Base-by-base conservation (phyloP, 1,140 invertebrate genomes). In the Pseudachorutes palmiensis region DNA sequence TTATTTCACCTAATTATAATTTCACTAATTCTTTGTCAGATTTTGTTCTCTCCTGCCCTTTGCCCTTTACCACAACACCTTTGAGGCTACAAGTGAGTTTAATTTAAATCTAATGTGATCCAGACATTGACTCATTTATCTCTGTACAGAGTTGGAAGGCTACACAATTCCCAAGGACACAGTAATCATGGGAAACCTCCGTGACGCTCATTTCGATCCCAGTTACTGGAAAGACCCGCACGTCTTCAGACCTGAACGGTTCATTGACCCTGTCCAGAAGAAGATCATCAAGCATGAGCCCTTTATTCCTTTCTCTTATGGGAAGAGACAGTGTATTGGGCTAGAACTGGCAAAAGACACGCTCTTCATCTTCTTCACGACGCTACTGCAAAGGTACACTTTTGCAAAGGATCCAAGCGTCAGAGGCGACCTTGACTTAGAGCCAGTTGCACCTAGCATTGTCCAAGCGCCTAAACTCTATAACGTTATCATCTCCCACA, bases 151-250 rank as follows among this genome's bases (percentile, higher is more conserved):
- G 45, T 62, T 74, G 48, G 65, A 32, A 24, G 70, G 72, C 24
- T 74, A 68, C 28, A 63, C 45, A 12, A 74, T 75, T 62, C 67
- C 67, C 3, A 71, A 78, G 32, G 64, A 72, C 32, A 63, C 68
- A 1, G 64, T 73, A 1, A 64, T 74, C 0, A 28, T 73, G 0
- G 69, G 65, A 0, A 73, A 74, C 45, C 29, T 72, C 9, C 75
- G 74, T 65, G 75, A 75, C 9, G 69, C 75, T 9, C 77, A 79
- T 66, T 69, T 68, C 28, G 78, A 80, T 70, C 74, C 75, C 1
- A 58, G 69, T 1, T 69, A 75, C 57, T 80, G 77, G 76, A 64
- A 62, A n/a, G 75, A 80, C 5, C 77, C 77, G 1, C 74, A 77
- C 14, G 72, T 71, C 36, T 80, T 80, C 68, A 41, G 75, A 12